A percentile compares a stretch with the other conserved stretches of the same genome.
These are phyloP conservation scores for Circaetus gallicus DNA, from an alignment of 2,113 vertebrate species.

Conservation along the genomic window DNA sequence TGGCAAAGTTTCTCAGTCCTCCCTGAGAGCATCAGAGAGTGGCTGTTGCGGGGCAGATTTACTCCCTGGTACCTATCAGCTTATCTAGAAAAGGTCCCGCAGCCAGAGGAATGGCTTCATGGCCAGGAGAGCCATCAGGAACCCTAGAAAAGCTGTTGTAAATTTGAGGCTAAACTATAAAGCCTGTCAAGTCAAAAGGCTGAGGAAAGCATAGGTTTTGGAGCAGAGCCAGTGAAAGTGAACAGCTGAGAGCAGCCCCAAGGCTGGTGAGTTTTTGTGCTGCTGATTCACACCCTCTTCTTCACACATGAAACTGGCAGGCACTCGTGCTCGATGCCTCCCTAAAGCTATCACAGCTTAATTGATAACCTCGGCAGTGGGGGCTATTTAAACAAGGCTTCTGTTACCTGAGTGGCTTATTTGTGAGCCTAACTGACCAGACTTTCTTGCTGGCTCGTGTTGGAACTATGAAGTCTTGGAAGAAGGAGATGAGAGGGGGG, in stretches of 20 bases:
- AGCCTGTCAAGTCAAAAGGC: neutral
- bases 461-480: neutral
- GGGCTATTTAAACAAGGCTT: neutral
- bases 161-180: neutral
- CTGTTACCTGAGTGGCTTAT: neutral
- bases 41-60: neutral
- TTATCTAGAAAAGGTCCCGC: neutral
- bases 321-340: accelerated
- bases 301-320: neutral
- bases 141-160: neutral
- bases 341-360: neutral
- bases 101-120: neutral
- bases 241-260: neutral
- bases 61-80: neutral
- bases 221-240: neutral
- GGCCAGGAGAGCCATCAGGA: neutral
- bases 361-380: neutral
- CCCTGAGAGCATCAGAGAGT: neutral
- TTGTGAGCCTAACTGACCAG: neutral
- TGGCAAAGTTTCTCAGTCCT: neutral
- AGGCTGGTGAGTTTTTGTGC: neutral
- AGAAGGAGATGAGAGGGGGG: neutral
- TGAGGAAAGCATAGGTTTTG: neutral
- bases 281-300: neutral
- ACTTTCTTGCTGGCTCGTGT: neutral